Evolutionary conservation across 2,797 vertebrate genomes (phyloP).

Genomic region (Melanogrammus aeglefinus): DNA sequence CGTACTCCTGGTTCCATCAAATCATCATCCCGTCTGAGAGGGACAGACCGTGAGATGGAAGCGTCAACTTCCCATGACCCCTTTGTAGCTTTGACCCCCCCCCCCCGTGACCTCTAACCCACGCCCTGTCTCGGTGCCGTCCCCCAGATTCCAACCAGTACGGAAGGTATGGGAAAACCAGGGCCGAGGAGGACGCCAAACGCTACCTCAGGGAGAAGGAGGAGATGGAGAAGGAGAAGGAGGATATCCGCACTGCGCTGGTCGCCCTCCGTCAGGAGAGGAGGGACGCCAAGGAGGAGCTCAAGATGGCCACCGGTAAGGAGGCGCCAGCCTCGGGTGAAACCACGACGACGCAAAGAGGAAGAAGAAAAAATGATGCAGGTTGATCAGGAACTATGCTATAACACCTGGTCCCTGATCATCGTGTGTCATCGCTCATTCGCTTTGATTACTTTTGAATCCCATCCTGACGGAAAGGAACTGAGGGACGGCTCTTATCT

Average conservation of each 20-base stretch:
- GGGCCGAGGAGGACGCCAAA: slow-evolving; percentile 92
- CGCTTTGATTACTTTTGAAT: too few relatives aligned
- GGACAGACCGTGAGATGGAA: background rate
- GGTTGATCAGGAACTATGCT: too few relatives aligned
- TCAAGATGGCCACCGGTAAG: slow-evolving; percentile 77
- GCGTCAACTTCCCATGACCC: slow-evolving; percentile 61
- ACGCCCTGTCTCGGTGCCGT: slow-evolving; percentile 76
- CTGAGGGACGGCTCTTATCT: too few relatives aligned
- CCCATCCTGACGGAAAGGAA: too few relatives aligned
- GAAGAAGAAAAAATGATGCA: slow-evolving; percentile 82
- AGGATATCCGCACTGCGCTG: slow-evolving; percentile 81
- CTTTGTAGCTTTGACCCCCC: slow-evolving; percentile 15
- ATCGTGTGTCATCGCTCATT: too few relatives aligned
- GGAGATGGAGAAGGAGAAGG: slow-evolving; percentile 89
- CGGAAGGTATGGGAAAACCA: slow-evolving; percentile 89
- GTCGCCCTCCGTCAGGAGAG: slow-evolving; percentile 82
- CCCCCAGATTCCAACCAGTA: slow-evolving; percentile 88
- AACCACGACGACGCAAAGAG: slow-evolving; percentile 81
- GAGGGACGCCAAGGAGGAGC: slow-evolving; percentile 80
- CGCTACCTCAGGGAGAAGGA: slow-evolving; percentile 88
- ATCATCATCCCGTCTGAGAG: too few relatives aligned
- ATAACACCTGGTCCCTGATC: too few relatives aligned
- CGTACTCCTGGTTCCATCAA: too few relatives aligned
- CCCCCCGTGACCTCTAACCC: slow-evolving; percentile 22
- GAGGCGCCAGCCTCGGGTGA: slow-evolving; percentile 79